phyloP scores from a whole-genome alignment of 2,888 invertebrate genomes.

The Miltochrista miniata region DNA sequence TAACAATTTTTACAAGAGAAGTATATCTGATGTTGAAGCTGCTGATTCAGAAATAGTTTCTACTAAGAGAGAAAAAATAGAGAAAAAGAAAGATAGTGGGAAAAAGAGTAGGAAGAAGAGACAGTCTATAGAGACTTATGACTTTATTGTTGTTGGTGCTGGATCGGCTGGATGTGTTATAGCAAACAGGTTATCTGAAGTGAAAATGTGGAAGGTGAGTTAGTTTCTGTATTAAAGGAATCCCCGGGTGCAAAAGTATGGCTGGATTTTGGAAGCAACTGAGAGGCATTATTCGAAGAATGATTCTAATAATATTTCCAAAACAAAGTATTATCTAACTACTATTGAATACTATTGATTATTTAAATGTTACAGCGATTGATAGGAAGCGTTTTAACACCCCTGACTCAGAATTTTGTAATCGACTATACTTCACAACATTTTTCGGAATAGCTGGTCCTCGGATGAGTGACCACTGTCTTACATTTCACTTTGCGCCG shows the following conservation, averaged over 20 bases:
- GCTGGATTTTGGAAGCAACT: too few species aligned
- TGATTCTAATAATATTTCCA: too few species aligned
- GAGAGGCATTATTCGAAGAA: too few species aligned
- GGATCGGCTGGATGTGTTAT: conserved; percentile 88
- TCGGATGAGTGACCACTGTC: too few species aligned
- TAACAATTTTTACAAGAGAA: conserved; percentile 36
- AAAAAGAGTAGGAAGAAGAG: conserved; percentile 51
- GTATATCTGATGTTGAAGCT: conserved; percentile 45
- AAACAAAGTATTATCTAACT: too few species aligned
- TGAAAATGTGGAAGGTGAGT: conserved; percentile 84
- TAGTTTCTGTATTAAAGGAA: background rate
- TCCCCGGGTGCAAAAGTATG: background rate
- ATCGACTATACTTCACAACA: too few species aligned
- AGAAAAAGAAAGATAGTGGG: conserved; percentile 47
- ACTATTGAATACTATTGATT: too few species aligned
- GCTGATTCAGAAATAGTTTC: conserved; percentile 46
- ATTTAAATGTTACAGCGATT: too few species aligned
- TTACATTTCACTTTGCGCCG: too few species aligned
- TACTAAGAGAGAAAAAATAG: conserved; percentile 26
- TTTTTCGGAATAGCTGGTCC: too few species aligned
- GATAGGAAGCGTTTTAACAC: too few species aligned
- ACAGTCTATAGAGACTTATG: conserved; percentile 67
- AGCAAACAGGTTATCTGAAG: conserved; percentile 86
- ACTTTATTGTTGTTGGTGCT: conserved; percentile 86
- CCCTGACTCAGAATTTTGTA: too few species aligned